Conservation (phyloP, 2,797 vertebrate species). For the Myotis pilosus region DNA sequence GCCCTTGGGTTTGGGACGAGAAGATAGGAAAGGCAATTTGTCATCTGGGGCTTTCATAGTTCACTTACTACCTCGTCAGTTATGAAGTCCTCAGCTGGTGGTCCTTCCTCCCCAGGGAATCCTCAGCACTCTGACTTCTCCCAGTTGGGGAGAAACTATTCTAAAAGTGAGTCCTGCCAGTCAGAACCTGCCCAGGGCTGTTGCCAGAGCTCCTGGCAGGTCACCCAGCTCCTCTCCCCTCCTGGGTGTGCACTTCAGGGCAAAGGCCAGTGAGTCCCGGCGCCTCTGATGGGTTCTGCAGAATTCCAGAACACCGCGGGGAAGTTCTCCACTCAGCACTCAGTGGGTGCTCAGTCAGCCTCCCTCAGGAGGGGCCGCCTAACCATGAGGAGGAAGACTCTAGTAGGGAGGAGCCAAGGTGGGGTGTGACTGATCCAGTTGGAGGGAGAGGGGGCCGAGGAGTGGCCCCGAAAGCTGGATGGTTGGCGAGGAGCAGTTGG, state of each 20-base stretch:
- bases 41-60: fast-evolving
- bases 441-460: neutral
- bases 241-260: fast-evolving
- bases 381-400: neutral
- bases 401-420: neutral
- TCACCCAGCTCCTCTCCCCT: fast-evolving
- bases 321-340: no score
- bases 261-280: neutral
- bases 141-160: neutral
- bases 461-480: neutral
- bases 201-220: neutral
- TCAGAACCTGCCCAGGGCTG: neutral
- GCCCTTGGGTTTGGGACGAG: neutral
- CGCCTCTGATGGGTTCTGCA: neutral
- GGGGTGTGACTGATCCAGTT: neutral
- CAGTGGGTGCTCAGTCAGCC: neutral
- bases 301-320: neutral
- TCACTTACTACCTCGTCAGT: neutral
- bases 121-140: neutral
- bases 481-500: neutral
- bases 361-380: neutral
- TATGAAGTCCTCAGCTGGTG: neutral
- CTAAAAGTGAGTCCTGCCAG: neutral
- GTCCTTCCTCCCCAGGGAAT: neutral
- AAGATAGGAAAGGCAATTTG: neutral